Conservation (phyloP, 2,888 invertebrate species). For the Pammene fasciana region DNA sequence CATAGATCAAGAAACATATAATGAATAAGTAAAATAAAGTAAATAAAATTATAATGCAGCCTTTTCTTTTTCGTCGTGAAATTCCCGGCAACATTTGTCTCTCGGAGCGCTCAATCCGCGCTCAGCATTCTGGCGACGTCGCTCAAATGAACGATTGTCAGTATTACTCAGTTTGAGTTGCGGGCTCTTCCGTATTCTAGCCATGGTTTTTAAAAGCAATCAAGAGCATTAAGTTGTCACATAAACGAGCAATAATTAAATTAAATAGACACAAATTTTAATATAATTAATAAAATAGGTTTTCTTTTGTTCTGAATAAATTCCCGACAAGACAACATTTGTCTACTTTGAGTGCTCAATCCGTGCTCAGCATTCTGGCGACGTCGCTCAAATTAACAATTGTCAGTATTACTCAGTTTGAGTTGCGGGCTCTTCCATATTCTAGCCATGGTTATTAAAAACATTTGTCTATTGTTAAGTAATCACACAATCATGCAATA, state of each 20-base stretch:
- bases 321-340: slow-evolving; percentile 12
- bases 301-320: neutral
- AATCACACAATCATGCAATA: too few relatives aligned
- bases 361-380: slow-evolving; percentile 26
- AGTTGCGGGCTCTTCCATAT: neutral
- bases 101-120: slow-evolving; percentile 27
- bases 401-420: slow-evolving; percentile 38
- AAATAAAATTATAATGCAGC: too few relatives aligned
- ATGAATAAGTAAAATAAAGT: too few relatives aligned
- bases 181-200: neutral
- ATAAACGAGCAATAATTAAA: too few relatives aligned
- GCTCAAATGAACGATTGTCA: slow-evolving; percentile 40
- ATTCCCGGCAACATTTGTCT: slow-evolving; percentile 21
- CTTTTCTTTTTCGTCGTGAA: neutral
- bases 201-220: neutral
- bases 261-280: too few relatives aligned
- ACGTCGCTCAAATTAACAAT: slow-evolving; percentile 38
- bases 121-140: slow-evolving; percentile 29
- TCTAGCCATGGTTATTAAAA: neutral
- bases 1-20: too few relatives aligned
- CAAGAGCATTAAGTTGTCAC: too few relatives aligned
- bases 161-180: slow-evolving; percentile 35
- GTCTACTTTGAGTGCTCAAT: slow-evolving; percentile 22
- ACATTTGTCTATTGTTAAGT: too few relatives aligned
- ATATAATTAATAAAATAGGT: too few relatives aligned